Base-by-base conservation (phyloP, 2,797 vertebrate species). In the Hyperoplus immaculatus region DNA sequence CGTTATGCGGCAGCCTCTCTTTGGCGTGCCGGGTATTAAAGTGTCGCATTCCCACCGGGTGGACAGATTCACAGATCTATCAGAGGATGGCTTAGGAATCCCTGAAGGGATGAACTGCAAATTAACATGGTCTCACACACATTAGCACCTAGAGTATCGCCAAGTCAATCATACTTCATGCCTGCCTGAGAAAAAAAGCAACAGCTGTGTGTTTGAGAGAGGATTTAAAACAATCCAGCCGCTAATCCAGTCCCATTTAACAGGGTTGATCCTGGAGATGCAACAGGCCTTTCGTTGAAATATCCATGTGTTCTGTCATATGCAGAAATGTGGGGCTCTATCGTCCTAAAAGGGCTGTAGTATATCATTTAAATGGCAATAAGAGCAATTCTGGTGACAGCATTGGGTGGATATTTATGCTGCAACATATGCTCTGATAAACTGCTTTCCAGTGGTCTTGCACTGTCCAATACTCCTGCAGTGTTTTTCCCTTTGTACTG, bases 61-160 rank as follows among this genome's bases (percentile, higher is more conserved):
- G 80, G 76, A 84, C 77, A 80, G 82, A 89, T 87, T 92, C 80
- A 84, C 89, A 88, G 80, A 89, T 87, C 87, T 84, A 89, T 90
- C 83, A 88, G 73, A 51, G 59, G 56, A 83, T 76, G 86, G 90
- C 80, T 86, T 82, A 81, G 77, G 47, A 74, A 84, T 69, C 74
- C 87, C 87, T 51, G 39, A 42, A 73, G 87, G 87, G 86, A 75
- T 68, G 5, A 86, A 82, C 61, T 74, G 82, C 77, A 89, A 90
- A 94, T 93, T 85, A 93, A 89, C 87, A 85, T 62, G 76, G 81
- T 54, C 80, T 85, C 78, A 80, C 85, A 83, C 89, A 87, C 86
- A 89, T 91, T 90, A 93, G 77, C 87, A 84, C 82, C 78, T 69
- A 84, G 47, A 38, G 67, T 73, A 77, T 81, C 90, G 84, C 89